These are phyloP conservation scores for Cerastis rubricosa DNA, from an alignment of 2,888 invertebrate species.

Conservation along the genomic window DNA sequence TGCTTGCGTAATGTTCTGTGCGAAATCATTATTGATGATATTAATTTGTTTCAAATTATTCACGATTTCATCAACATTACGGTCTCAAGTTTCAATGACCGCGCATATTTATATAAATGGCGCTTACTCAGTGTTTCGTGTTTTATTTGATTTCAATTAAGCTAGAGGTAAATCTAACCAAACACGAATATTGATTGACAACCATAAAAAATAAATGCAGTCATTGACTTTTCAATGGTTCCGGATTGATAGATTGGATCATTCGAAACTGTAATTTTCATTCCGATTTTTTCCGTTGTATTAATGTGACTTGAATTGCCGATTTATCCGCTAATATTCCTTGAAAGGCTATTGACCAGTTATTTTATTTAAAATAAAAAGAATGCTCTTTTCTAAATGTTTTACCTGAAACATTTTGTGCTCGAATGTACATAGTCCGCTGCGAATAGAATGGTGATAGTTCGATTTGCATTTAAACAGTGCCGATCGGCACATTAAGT, in stretches of 20 bases:
- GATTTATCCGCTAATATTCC: conserved; percentile 17
- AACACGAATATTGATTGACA: conserved; percentile 59
- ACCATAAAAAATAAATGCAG: conserved; percentile 61
- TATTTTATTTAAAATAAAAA: not conserved
- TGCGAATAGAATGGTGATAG: conserved; percentile 71
- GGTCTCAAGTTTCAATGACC: conserved; percentile 40
- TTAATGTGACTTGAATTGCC: conserved; percentile 14
- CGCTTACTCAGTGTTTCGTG: conserved; percentile 24
- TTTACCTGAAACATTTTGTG: conserved; percentile 40
- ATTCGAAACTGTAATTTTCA: conserved; percentile 44
- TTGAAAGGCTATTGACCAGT: conserved; percentile 23
- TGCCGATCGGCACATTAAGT: conserved; percentile 65
- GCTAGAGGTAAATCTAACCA: conserved; percentile 46
- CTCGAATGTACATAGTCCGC: conserved; percentile 57
- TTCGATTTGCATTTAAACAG: conserved; percentile 71
- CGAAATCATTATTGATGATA: conserved; percentile 65
- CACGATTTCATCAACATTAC: conserved; percentile 18
- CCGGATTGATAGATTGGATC: conserved; percentile 52
- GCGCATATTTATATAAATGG: conserved; percentile 18
- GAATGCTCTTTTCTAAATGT: not conserved
- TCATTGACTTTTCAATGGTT: conserved; percentile 66
- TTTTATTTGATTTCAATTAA: conserved; percentile 60
- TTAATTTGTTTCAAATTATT: conserved; percentile 23
- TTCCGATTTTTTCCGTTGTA: conserved; percentile 22
- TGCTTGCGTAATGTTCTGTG: conserved; percentile 71